Conservation (phyloP, 2,888 invertebrate genomes). For the Minunthozetes semirufus region DNA sequence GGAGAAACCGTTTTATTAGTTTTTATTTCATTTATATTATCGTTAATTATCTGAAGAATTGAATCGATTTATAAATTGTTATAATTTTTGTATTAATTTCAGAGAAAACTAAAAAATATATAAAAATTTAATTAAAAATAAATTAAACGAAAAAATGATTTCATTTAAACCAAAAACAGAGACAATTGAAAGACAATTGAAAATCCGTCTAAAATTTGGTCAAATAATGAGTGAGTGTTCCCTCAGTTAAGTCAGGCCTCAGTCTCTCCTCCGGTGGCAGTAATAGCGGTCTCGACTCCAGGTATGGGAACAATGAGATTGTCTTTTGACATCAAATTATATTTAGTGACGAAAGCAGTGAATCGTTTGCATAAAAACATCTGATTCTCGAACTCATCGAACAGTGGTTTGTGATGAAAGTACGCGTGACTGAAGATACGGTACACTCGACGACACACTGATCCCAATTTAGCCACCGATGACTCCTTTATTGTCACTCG, state of each 20-base stretch:
- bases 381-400: conserved; percentile 96
- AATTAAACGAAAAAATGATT: too few species aligned
- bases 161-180: too few species aligned
- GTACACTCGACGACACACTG: conserved; percentile 95
- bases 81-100: too few species aligned
- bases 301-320: conserved; percentile 91
- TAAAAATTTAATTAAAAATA: too few species aligned
- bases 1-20: too few species aligned
- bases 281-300: conserved; percentile 16
- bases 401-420: conserved; percentile 92
- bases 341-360: conserved; percentile 96
- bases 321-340: conserved; percentile 95
- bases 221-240: not conserved
- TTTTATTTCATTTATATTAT: too few species aligned
- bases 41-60: too few species aligned
- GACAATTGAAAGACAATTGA: not conserved
- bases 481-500: conserved; percentile 99
- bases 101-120: too few species aligned
- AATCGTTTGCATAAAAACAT: conserved; percentile 89
- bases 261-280: not conserved
- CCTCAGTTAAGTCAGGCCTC: not conserved
- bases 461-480: conserved; percentile 94
- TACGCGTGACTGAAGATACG: conserved; percentile 99
- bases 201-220: not conserved
- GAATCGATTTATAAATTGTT: too few species aligned